Evolutionary conservation across 1,140 invertebrate species (phyloP), one percentile per base, ranked within the genome.

Genomic region (Oryctes rhinoceros): DNA sequence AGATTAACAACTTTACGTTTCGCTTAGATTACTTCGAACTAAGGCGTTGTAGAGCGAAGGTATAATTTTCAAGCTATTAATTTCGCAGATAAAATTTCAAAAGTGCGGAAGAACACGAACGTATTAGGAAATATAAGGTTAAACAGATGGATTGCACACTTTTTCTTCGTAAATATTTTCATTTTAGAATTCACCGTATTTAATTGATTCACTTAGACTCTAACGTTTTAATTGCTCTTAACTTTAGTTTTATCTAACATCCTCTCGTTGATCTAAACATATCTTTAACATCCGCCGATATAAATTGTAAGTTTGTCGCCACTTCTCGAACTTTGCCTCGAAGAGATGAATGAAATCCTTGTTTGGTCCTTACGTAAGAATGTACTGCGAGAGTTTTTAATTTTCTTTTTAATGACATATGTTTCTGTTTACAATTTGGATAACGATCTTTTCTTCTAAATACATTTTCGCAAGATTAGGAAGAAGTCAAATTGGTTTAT

Each of bases 321-420:
- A 59, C n/a, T 59, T 59, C 53, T 59, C 15, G 18, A 59, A 59
- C 5, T 59, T 59, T 59, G 3, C 53, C 53, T 18, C 18, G 53
- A 18, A 59, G 53, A 59, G n/a, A 59, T 59, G 53, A 59, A 59
- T 59, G 18, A 6, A 59, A 59, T n/a, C n/a, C 53, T 59, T 59
- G 53, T 59, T 59, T 59, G n/a, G 18, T n/a, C 53, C 10, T 59
- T 59, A n/a, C 53, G 53, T 4, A 59, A 59, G 18, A 18, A n/a
- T 59, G 1, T 18, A 59, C n/a, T 59, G 53, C 13, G n/a, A 59
- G 5, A 59, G 53, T 59, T n/a, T 59, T 59, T 59, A 59, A 59
- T n/a, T 59, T 59, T 59, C 53, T 59, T 59, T 59, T 59, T 59
- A 4, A 15, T 59, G 53, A 59, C n/a, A 59, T 59, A 59, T 59